These are phyloP conservation scores for Leucoraja ocellata DNA, from an alignment of 2,797 vertebrate genomes.

Conservation along the genomic window DNA sequence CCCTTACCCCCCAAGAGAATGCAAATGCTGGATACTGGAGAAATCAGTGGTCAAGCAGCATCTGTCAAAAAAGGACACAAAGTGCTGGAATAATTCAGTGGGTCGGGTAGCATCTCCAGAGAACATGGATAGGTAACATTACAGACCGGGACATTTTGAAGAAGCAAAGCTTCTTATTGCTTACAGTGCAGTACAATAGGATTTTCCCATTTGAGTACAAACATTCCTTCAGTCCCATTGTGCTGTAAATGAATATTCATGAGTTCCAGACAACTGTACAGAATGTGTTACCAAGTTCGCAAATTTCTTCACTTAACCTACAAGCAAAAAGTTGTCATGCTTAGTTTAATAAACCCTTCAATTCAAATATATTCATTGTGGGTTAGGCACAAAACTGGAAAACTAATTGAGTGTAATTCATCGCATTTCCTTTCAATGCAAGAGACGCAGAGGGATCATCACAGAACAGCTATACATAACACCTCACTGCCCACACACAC, in stretches of 20 bases:
- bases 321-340: background rate
- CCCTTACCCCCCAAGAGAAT: no score
- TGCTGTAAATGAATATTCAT: background rate
- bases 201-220: background rate
- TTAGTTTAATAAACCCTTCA: background rate
- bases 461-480: slow-evolving; percentile 34
- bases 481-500: slow-evolving; percentile 36
- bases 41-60: no score
- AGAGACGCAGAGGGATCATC: background rate
- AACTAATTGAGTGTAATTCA: background rate
- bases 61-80: no score
- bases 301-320: background rate
- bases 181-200: background rate
- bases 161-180: background rate
- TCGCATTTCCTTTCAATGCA: slow-evolving; percentile 25
- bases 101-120: no score
- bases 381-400: background rate
- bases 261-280: background rate
- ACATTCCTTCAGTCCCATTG: background rate
- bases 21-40: no score
- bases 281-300: background rate
- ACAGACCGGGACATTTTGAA: background rate
- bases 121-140: no score
- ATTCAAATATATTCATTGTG: background rate
- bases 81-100: no score